These are phyloP conservation scores for Periophthalmus magnuspinnatus DNA, from an alignment of 2,797 vertebrate species.

Conservation along the genomic window DNA sequence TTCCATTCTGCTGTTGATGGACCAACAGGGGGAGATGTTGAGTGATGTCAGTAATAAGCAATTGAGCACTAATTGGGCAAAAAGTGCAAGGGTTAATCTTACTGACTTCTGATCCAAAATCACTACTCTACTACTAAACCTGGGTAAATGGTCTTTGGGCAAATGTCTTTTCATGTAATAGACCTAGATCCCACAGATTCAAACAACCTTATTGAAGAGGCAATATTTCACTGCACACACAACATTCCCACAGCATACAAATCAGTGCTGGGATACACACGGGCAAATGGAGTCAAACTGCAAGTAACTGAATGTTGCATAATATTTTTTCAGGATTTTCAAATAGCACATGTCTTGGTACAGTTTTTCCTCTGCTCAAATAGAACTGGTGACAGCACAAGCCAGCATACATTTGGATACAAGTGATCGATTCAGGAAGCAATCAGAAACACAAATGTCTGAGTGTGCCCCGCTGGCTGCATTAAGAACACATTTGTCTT, in stretches of 20 bases:
- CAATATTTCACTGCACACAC: slow-evolving; percentile 1
- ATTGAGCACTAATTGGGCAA: neutral
- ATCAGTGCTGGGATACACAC: neutral
- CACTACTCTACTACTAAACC: too few relatives aligned
- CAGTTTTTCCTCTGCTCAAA: neutral
- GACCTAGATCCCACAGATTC: too few relatives aligned
- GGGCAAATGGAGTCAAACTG: slow-evolving; percentile 13
- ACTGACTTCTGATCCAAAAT: too few relatives aligned
- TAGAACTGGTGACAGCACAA: neutral
- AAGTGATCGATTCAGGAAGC: slow-evolving; percentile 6
- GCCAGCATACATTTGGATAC: slow-evolving; percentile 13
- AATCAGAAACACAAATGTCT: neutral
- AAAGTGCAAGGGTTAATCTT: too few relatives aligned
- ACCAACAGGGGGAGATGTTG: slow-evolving; percentile 64
- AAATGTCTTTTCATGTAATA: too few relatives aligned
- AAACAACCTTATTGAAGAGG: too few relatives aligned
- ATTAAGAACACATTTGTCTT: slow-evolving; percentile 9
- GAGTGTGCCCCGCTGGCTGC: neutral
- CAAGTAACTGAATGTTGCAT: neutral
- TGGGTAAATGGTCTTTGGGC: too few relatives aligned
- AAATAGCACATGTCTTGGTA: neutral
- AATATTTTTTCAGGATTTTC: neutral
- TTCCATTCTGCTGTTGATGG: slow-evolving; percentile 26
- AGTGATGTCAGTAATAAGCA: slow-evolving; percentile 28
- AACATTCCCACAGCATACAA: neutral